phyloP scores from a whole-genome alignment of 1,140 invertebrate genomes.

The Wasmannia auropunctata region DNA sequence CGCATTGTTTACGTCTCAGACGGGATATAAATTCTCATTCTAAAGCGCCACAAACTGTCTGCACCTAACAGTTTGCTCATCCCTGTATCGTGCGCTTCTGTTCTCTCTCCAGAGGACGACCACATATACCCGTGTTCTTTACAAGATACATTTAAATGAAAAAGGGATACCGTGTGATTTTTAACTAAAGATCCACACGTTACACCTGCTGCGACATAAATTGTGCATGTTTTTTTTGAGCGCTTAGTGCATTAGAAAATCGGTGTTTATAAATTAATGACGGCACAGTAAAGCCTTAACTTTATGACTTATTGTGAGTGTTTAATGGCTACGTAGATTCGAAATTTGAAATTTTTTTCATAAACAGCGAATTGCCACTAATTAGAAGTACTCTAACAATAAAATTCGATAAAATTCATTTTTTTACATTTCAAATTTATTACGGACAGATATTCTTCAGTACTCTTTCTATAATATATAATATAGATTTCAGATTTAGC shows the following conservation, averaged over 20 bases:
- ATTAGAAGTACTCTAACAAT: neutral
- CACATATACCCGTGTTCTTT: conserved; percentile 26
- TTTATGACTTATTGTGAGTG: neutral
- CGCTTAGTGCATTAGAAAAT: neutral
- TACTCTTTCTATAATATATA: neutral
- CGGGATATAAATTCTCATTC: conserved; percentile 66
- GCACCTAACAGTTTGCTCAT: conserved; percentile 32
- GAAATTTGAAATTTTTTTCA: neutral
- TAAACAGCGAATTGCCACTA: neutral
- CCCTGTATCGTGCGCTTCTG: conserved; percentile 23
- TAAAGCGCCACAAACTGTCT: conserved; percentile 67
- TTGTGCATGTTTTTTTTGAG: neutral
- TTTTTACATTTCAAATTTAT: neutral
- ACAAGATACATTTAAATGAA: conserved; percentile 16
- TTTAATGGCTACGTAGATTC: neutral
- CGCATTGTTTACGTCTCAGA: conserved; percentile 74
- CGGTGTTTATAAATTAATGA: neutral
- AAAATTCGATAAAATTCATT: neutral
- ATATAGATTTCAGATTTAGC: neutral
- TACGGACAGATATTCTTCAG: neutral
- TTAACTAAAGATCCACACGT: neutral
- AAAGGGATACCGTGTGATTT: neutral
- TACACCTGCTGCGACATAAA: conserved; percentile 40
- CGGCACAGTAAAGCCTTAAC: neutral
- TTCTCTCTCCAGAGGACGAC: conserved; percentile 40